Evolutionary conservation across 2,113 vertebrate genomes (phyloP).

Genomic region (Cyanocitta stelleri): DNA sequence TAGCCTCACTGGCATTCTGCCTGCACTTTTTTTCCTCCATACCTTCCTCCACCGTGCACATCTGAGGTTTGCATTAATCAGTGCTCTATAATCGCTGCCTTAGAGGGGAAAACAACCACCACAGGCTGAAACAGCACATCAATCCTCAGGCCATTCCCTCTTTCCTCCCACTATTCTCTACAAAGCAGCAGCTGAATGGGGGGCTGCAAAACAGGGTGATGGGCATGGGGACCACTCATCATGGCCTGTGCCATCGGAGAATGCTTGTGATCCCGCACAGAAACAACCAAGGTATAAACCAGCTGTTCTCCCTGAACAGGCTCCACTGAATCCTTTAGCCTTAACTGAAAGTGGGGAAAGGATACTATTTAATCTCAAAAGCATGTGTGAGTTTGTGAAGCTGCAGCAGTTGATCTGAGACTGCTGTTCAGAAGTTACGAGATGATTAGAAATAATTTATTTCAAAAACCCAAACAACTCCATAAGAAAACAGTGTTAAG

Average conservation of each 20-base stretch:
- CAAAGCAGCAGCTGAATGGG: not conserved
- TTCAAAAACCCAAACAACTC: not conserved
- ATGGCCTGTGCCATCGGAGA: not conserved
- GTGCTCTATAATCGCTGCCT: not conserved
- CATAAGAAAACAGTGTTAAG: not conserved
- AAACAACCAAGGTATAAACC: not conserved
- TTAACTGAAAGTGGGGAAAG: not conserved
- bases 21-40: not conserved
- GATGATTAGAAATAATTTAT: not conserved
- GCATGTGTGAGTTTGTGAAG: not conserved
- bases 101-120: not conserved
- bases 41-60: fast-evolving
- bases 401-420: not conserved
- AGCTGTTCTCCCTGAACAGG: not conserved
- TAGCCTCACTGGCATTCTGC: not conserved
- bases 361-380: not conserved
- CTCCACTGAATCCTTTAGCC: not conserved
- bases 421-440: not conserved
- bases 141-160: not conserved
- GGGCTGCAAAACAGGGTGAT: not conserved
- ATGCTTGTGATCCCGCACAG: not conserved
- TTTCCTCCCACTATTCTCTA: not conserved
- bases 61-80: not conserved
- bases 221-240: not conserved
- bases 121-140: not conserved